phyloP scores from a whole-genome alignment of 2,888 invertebrate species.

The Alloplasta piceator region DNA sequence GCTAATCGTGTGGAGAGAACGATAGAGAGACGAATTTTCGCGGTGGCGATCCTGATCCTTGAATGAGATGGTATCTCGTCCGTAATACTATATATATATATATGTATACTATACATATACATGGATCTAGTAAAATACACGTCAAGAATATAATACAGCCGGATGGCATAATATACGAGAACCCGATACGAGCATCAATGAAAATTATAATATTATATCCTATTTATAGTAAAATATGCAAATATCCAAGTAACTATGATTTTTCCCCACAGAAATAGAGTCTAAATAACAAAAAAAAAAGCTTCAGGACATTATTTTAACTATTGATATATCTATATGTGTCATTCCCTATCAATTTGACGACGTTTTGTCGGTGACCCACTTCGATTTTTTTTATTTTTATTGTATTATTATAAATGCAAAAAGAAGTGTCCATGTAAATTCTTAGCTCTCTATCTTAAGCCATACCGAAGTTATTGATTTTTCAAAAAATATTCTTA shows the following conservation, averaged over 20 bases:
- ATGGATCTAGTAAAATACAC: slow-evolving; percentile 50
- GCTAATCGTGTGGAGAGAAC: too few species aligned
- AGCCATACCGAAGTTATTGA: too few species aligned
- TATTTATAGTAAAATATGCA: slow-evolving; percentile 24
- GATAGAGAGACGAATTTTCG: slow-evolving; percentile 45
- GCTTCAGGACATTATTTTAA: too few species aligned
- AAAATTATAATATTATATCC: slow-evolving; percentile 50
- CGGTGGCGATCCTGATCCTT: slow-evolving; percentile 78
- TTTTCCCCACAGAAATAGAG: too few species aligned
- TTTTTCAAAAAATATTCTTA: too few species aligned
- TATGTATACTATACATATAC: slow-evolving; percentile 22
- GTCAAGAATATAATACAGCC: slow-evolving; percentile 7
- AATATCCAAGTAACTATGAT: slow-evolving; percentile 17
- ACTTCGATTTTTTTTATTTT: too few species aligned
- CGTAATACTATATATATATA: slow-evolving; percentile 67
- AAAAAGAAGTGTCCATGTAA: too few species aligned
- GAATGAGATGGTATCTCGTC: slow-evolving; percentile 79
- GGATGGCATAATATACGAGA: slow-evolving; percentile 52
- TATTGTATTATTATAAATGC: too few species aligned
- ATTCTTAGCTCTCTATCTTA: too few species aligned
- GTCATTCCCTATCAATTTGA: too few species aligned
- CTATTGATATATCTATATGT: background rate
- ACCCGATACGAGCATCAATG: slow-evolving; percentile 56
- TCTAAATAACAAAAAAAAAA: too few species aligned
- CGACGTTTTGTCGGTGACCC: too few species aligned